Conservation (phyloP, 2,888 invertebrate genomes). For the Dryomyza anilis region DNA sequence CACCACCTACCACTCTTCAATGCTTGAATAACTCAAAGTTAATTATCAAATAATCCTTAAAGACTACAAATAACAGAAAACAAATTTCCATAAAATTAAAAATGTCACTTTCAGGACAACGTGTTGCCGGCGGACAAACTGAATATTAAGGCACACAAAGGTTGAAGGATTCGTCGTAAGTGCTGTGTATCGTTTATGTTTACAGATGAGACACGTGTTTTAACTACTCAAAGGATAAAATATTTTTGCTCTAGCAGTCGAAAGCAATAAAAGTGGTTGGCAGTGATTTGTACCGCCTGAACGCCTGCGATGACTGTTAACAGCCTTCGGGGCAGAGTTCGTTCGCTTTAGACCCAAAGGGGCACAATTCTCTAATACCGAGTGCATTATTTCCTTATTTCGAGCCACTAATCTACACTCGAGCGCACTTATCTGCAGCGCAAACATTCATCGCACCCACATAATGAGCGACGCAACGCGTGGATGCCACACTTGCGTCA, state of each 20-base stretch:
- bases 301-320: too few species aligned
- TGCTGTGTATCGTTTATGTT: constrained; percentile 22
- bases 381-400: constrained; percentile 42
- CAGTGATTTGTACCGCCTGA: constrained; percentile 5
- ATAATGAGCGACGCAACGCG: constrained; percentile 26
- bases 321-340: too few species aligned
- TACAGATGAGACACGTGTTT: constrained; percentile 32
- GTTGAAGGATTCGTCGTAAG: neutral
- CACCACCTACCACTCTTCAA: too few species aligned
- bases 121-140: neutral
- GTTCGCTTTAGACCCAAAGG: too few species aligned
- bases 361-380: too few species aligned
- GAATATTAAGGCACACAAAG: neutral
- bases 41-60: constrained; percentile 8
- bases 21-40: constrained; percentile 15
- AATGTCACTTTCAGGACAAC: constrained; percentile 10
- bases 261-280: neutral
- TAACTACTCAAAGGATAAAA: constrained; percentile 11
- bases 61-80: neutral
- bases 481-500: neutral
- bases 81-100: constrained; percentile 14
- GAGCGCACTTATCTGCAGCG: constrained; percentile 43
- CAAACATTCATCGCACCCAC: constrained; percentile 35
- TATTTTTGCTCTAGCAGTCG: neutral
- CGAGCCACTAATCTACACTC: constrained; percentile 43